Base-by-base conservation (phyloP, 2,888 invertebrate genomes). In the Cyrtodaria siliqua region DNA sequence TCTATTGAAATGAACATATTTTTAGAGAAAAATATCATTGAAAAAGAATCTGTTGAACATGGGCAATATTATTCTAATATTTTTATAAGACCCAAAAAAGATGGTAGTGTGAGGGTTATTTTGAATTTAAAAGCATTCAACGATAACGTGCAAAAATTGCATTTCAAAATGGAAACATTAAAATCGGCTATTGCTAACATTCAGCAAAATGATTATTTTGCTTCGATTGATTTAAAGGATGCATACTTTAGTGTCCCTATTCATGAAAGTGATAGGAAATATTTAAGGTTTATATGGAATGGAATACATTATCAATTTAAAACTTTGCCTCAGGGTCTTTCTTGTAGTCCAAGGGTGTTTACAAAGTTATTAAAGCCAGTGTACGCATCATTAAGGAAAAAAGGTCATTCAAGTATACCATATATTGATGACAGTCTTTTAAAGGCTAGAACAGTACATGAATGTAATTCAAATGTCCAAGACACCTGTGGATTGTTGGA, bases 141-240 rank as follows among this genome's bases (percentile, higher is more conserved):
- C 12, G 33, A 33, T 33, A 33, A 33, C 12, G 33, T 33, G 4
- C 4, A 33, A 33, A 33, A 33, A 33, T 12, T 33, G 4, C 33
- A 33, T 33, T 33, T 33, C 33, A 33, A 33, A 33, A 33, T 33
- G 33, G 33, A 33, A 12, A 33, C 33, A 8, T 33, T 33, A 38
- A 40, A 57, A 38, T 57, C 57, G 20, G 57, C 57, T 12, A 38
- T 57, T 20, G 38, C 57, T 12, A 57, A 57, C 20, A 40, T 57
- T 12, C 57, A 57, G 40, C 16, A 18, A 33, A 20, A 38, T 9
- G 40, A 57, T 38, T 57, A 4, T 40, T 57, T 57, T 20, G 57
- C 29, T 18, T 57, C 57, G 6, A 57, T 57, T 29, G 57, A 38
- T 38, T 40, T 38, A 18, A 38, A 38, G 33, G 33, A 20, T 38